phyloP scores from a whole-genome alignment of 1,140 invertebrate genomes.

The Drosophila nigromelanica region DNA sequence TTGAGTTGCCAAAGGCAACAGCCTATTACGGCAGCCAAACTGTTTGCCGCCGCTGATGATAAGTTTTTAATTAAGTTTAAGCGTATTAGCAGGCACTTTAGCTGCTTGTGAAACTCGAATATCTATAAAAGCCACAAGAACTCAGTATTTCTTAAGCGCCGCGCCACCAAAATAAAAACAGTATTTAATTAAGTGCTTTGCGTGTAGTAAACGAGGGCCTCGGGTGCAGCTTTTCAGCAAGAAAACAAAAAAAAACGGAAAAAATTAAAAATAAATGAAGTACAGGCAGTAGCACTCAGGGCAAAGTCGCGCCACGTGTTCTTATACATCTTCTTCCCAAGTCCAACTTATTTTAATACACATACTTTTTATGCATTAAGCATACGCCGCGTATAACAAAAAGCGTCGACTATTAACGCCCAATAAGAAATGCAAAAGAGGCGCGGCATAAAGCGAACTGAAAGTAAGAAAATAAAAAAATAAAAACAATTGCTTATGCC shows the following conservation, averaged over 20 bases:
- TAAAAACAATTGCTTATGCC: conserved; percentile 47
- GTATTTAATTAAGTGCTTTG: conserved; percentile 22
- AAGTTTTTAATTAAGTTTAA: conserved; percentile 78
- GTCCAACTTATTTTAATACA: conserved; percentile 4
- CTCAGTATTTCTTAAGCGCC: conserved; percentile 23
- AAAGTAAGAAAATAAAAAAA: conserved; percentile 2
- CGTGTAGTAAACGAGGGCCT: conserved; percentile 2
- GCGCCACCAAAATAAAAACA: conserved; percentile 3
- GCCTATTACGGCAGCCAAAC: conserved; percentile 50
- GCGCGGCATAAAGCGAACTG: neutral
- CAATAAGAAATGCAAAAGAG: conserved; percentile 17
- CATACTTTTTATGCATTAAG: conserved; percentile 22
- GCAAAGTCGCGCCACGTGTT: conserved; percentile 16
- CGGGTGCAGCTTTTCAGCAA: conserved; percentile 8
- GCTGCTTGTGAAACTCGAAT: conserved; percentile 16
- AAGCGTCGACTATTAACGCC: conserved; percentile 37
- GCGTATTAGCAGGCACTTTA: conserved; percentile 71
- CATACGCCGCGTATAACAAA: conserved; percentile 26
- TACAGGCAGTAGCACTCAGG: neutral
- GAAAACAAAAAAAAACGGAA: too few species aligned
- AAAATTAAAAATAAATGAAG: conserved; percentile 26
- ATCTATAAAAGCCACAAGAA: conserved; percentile 34
- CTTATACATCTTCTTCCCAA: neutral
- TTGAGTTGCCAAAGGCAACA: conserved; percentile 35
- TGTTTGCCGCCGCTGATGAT: conserved; percentile 73